A percentile compares a stretch with the other conserved stretches of the same genome.
Conservation (phyloP, 2,113 vertebrate species). For the Parotia lawesii region DNA sequence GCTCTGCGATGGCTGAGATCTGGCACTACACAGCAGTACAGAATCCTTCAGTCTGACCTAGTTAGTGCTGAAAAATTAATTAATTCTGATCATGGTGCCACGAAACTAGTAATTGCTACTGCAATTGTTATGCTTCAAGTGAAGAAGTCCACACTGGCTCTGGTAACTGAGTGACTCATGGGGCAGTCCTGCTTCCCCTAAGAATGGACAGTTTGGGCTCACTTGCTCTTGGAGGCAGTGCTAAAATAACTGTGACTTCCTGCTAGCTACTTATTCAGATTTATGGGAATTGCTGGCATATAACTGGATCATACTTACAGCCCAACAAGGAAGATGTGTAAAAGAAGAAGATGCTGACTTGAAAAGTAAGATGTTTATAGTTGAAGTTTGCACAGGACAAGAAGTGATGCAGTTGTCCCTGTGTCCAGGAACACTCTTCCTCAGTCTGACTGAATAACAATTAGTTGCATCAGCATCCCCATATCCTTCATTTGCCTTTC, state of each 20-base stretch:
- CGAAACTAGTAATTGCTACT: not conserved
- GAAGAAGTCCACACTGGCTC: not conserved
- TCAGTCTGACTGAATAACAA: not conserved
- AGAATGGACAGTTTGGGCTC: not conserved
- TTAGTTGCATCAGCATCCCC: not conserved
- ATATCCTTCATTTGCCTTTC: not conserved
- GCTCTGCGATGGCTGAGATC: not conserved
- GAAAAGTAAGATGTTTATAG: not conserved
- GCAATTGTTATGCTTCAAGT: not conserved
- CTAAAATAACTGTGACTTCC: not conserved
- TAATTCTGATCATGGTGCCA: not conserved
- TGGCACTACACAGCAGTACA: not conserved
- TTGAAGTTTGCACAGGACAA: not conserved
- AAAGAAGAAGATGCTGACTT: not conserved
- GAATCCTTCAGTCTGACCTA: not conserved
- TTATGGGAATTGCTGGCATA: not conserved
- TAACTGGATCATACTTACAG: not conserved
- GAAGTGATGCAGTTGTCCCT: not conserved
- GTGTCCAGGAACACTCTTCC: not conserved
- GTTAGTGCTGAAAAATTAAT: not conserved
- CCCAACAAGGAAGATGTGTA: not conserved
- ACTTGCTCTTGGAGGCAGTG: not conserved
- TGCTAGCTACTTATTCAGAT: not conserved
- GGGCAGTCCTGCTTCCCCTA: not conserved
- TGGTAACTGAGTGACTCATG: not conserved